Conservation (phyloP, 2,113 vertebrate genomes). For the Xiphophorus couchianus region DNA sequence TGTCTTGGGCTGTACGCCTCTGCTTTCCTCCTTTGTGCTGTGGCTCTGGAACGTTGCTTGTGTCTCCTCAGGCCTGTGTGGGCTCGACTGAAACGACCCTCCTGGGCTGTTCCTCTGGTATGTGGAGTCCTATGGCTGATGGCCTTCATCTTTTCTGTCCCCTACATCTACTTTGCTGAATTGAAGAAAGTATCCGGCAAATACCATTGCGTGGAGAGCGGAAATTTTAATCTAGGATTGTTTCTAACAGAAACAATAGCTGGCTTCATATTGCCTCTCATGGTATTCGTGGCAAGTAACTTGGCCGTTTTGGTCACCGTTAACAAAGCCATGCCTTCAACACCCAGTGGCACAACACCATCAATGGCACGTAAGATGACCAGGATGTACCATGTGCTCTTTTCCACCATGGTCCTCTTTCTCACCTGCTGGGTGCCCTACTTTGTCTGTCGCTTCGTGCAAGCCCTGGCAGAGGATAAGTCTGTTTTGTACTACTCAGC, state of each 20-base stretch:
- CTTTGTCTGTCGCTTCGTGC: constrained; percentile 77
- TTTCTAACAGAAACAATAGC: constrained; percentile 71
- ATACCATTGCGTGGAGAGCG: constrained; percentile 53
- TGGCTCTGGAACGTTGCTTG: constrained; percentile 80
- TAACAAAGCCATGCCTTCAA: constrained; percentile 11
- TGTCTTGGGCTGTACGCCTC: constrained; percentile 77
- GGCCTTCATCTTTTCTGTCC: constrained; percentile 61
- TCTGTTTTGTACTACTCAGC: accelerated
- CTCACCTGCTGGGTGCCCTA: constrained; percentile 84
- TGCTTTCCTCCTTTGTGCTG: constrained; percentile 79
- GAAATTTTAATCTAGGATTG: neutral
- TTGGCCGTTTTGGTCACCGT: constrained; percentile 70
- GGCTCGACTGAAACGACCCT: constrained; percentile 72
- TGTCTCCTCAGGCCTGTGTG: constrained; percentile 80
- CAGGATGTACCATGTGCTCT: constrained; percentile 79
- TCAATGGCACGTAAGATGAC: constrained; percentile 54
- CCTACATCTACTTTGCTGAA: constrained; percentile 65
- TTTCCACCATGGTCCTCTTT: constrained; percentile 81
- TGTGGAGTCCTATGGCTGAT: constrained; percentile 73
- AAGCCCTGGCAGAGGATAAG: neutral
- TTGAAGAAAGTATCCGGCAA: accelerated
- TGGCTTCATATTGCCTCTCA: constrained; percentile 78
- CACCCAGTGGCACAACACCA: constrained; percentile 38
- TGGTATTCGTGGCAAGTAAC: constrained; percentile 80
- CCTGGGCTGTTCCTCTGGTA: constrained; percentile 76